Conservation (phyloP, 2,797 vertebrate genomes). For the Neosalanx taihuensis region DNA sequence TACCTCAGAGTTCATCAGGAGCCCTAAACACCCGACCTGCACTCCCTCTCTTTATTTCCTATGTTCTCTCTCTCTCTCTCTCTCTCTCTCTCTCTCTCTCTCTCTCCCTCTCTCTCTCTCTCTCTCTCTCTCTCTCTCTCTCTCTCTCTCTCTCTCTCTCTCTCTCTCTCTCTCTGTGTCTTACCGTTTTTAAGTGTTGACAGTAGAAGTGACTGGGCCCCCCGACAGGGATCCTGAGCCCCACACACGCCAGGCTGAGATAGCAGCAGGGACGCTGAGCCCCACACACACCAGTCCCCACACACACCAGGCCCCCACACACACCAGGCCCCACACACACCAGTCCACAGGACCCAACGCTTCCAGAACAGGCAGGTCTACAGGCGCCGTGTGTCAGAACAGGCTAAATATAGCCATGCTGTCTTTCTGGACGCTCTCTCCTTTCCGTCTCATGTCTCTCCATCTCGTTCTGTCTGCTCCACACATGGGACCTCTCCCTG, state of each 20-base stretch:
- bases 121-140: neutral
- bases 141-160: neutral
- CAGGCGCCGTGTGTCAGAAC: slow-evolving; percentile 18
- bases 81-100: slow-evolving; percentile 7
- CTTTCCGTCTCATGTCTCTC: slow-evolving; percentile 21
- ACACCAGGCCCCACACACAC: too few relatives aligned
- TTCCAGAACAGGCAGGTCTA: slow-evolving; percentile 19
- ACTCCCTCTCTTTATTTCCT: slow-evolving; percentile 16
- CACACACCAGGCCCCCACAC: neutral
- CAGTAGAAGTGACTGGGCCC: slow-evolving; percentile 82
- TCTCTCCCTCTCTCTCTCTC: neutral
- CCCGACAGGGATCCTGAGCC: slow-evolving; percentile 73
- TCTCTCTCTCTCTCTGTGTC: too few relatives aligned
- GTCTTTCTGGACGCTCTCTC: slow-evolving; percentile 24
- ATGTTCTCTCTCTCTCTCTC: neutral
- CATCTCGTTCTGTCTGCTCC: neutral
- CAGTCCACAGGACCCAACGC: slow-evolving; percentile 32
- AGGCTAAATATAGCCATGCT: slow-evolving; percentile 78
- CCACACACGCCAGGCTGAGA: slow-evolving; percentile 46
- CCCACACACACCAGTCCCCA: neutral
- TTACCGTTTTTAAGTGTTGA: slow-evolving; percentile 86
- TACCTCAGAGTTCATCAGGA: slow-evolving; percentile 51
- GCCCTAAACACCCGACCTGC: slow-evolving; percentile 33
- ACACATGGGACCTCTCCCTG: slow-evolving; percentile 37
- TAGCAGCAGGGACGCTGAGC: neutral